Evolutionary conservation across 2,113 vertebrate genomes (phyloP).

Genomic region (Ciconia stormi): DNA sequence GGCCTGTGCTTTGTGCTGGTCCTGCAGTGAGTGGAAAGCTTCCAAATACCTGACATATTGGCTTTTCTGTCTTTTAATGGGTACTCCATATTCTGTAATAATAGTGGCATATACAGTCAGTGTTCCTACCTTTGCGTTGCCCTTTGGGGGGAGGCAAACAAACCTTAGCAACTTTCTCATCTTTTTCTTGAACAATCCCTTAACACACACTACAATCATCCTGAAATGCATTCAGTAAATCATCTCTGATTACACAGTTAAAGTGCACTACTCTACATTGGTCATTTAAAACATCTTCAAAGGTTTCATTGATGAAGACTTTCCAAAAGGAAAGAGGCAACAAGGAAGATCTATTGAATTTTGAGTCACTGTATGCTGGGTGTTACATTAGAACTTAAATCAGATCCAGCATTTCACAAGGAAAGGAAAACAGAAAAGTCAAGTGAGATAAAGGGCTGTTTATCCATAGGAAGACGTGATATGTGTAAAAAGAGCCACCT

Average conservation of each 20-base stretch:
- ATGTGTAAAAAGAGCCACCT: conserved; percentile 1
- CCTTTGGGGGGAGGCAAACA: background rate
- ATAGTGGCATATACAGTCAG: background rate
- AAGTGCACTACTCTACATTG: background rate
- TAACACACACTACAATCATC: background rate
- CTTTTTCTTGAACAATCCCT: background rate
- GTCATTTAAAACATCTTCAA: conserved; percentile 45
- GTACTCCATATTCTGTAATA: background rate
- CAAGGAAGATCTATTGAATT: conserved; percentile 29
- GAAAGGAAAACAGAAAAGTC: conserved; percentile 9
- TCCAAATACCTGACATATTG: background rate
- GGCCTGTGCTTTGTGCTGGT: background rate
- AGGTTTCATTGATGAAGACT: conserved; percentile 20
- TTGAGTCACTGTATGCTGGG: background rate
- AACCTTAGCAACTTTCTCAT: background rate
- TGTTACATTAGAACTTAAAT: conserved; percentile 1
- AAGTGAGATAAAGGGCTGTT: conserved; percentile 49
- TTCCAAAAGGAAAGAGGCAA: background rate
- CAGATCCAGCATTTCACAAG: conserved; percentile 13
- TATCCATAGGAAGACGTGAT: conserved; percentile 36
- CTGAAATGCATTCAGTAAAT: background rate
- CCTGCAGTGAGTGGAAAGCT: background rate
- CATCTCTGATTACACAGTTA: conserved; percentile 14
- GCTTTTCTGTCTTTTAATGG: background rate
- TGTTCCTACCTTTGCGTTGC: background rate